Base-by-base conservation (phyloP, 2,797 vertebrate species). In the Rhinoraja longicauda region DNA sequence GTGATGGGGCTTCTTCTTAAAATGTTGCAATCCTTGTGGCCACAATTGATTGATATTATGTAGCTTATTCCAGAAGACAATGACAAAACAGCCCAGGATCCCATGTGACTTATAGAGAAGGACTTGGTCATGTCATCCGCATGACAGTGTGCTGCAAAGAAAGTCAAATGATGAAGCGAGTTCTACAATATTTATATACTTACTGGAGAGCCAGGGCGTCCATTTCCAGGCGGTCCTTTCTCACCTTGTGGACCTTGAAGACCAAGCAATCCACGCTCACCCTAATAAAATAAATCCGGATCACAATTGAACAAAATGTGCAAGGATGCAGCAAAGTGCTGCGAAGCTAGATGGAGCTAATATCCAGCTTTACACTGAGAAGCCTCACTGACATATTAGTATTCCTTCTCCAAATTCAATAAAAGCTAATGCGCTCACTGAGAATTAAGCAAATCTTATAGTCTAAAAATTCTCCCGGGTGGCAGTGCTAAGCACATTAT, bases 191-290 rank as follows among this genome's bases (percentile, higher is more conserved):
- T 19, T 45, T 26, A 13, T 57, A 57, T n/a, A 98, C 98, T 98
- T 96, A 99, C 99, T 93, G 95, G 95, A 67, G 95, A 95, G 90
- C 98, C 98, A 32, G 95, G 96, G 93, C 97, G 93, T 90, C 97
- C 97, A 93, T 96, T 93, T 86, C 98, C 98, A 67, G 97, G 96
- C 62, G 98, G 97, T 0, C 98, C 99, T 94, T 95, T 97, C 92
- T 99, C 98, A 62, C 98, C 99, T 0, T 97, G 96, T n/a, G 97
- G 96, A 93, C 98, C 99, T 9, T 98, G 97, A 79, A 99, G 93
- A 77, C 99, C 99, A 4, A 98, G 98, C 0, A 99, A 95, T n/a
- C 99, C 99, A 95, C 99, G 96, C 95, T 99, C 99, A 15, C 99
- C 99, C 99, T 99, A 94, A 93, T 92, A 94, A 94, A n/a, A 29